A percentile compares a stretch with the other conserved stretches of the same genome.
Evolutionary conservation across 1,140 invertebrate species (phyloP).

Genomic region (Drosophila mayri): DNA sequence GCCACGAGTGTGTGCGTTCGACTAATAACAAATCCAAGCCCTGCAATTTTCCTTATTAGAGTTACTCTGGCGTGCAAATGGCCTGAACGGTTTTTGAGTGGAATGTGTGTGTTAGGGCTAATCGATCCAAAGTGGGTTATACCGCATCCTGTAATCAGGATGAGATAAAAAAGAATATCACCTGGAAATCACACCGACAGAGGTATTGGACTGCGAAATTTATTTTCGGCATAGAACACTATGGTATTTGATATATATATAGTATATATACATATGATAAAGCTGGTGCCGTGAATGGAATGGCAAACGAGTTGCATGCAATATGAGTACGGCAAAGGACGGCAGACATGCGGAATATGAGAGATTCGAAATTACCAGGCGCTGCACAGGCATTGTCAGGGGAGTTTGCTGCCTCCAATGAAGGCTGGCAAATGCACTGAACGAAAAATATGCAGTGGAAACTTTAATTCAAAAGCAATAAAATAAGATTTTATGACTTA

Average conservation of each 20-base stretch:
- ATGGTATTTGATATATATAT: not conserved
- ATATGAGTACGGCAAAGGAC: conserved; percentile 8
- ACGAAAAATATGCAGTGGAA: not conserved
- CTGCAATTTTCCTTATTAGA: conserved; percentile 45
- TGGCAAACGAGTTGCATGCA: conserved; percentile 13
- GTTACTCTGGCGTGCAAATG: conserved; percentile 13
- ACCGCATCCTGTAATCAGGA: conserved; percentile 2
- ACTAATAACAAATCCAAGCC: conserved; percentile 20
- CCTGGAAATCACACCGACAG: not conserved
- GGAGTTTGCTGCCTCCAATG: not conserved
- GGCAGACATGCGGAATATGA: conserved; percentile 37
- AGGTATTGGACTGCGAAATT: not conserved
- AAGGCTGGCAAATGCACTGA: not conserved
- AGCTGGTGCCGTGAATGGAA: not conserved
- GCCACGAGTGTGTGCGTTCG: conserved; percentile 2
- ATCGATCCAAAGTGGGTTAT: conserved; percentile 6
- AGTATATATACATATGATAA: not conserved
- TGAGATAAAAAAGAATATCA: not conserved
- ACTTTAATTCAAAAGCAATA: too few relatives aligned
- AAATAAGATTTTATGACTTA: too few relatives aligned
- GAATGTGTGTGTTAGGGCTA: not conserved
- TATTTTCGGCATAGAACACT: conserved; percentile 9
- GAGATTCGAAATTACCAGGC: conserved; percentile 34
- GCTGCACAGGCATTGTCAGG: conserved; percentile 7
- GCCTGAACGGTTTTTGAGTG: conserved; percentile 11